These are phyloP conservation scores for Amblyornis subalaris DNA, from an alignment of 2,113 vertebrate genomes.

Conservation along the genomic window DNA sequence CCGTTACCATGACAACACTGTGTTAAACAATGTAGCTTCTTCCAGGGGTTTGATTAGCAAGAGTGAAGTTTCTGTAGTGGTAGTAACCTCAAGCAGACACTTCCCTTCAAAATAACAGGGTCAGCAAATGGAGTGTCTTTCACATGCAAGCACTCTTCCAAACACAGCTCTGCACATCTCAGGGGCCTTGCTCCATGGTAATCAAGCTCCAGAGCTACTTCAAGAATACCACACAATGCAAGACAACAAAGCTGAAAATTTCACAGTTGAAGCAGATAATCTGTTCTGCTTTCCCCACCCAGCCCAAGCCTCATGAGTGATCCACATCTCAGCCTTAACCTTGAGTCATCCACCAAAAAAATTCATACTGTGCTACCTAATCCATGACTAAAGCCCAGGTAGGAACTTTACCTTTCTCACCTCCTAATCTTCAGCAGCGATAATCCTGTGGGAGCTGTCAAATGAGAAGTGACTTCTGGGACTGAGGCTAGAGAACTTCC, in stretches of 20 bases:
- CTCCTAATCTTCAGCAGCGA: background rate
- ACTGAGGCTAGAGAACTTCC: background rate
- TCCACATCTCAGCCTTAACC: background rate
- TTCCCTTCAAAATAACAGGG: background rate
- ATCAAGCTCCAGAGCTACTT: background rate
- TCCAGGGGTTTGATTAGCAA: background rate
- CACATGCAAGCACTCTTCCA: background rate
- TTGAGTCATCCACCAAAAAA: background rate
- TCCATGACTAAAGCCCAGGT: background rate
- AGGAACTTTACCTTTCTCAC: background rate
- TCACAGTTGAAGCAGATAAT: background rate
- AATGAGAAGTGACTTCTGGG: background rate
- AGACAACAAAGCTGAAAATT: background rate
- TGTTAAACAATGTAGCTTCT: background rate
- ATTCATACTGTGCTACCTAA: background rate
- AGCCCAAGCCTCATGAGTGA: background rate
- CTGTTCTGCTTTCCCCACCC: background rate
- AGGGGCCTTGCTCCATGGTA: background rate
- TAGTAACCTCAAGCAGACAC: background rate
- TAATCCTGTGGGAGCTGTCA: background rate
- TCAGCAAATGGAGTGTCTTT: background rate
- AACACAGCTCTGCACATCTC: background rate
- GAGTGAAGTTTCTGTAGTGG: background rate
- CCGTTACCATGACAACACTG: background rate
- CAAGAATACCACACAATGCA: background rate